phyloP scores from a whole-genome alignment of 2,797 vertebrate genomes.

The Malacoraja senta region DNA sequence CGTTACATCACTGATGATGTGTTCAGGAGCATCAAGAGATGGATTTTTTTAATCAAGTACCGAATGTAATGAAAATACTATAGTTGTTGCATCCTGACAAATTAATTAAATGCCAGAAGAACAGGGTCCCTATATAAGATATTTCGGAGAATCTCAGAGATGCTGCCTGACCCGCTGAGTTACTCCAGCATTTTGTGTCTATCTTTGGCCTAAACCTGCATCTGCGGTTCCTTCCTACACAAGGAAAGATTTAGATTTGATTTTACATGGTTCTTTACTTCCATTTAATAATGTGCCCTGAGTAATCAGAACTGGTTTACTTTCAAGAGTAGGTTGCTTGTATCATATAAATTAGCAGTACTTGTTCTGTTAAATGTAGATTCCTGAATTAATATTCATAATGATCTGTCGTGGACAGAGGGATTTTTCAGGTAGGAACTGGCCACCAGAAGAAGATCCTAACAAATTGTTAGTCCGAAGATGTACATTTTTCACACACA shows the following conservation, averaged over 20 bases:
- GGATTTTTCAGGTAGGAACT: neutral
- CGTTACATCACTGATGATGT: too few species aligned
- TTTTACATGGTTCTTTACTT: neutral
- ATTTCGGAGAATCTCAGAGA: too few species aligned
- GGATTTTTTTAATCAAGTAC: neutral
- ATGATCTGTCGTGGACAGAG: neutral
- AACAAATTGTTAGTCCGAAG: neutral
- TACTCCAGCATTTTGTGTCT: too few species aligned
- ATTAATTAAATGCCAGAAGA: neutral
- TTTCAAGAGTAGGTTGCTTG: neutral
- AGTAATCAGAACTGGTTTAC: neutral
- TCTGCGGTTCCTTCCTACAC: neutral
- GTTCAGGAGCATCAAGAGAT: too few species aligned
- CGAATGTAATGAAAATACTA: neutral
- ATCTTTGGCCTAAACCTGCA: too few species aligned
- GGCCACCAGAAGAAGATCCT: neutral
- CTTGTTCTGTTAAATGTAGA: neutral
- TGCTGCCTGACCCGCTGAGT: too few species aligned
- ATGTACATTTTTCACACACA: neutral
- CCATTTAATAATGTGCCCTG: neutral
- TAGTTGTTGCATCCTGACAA: neutral
- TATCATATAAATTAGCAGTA: neutral
- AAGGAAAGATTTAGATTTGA: neutral
- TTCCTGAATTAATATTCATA: neutral
- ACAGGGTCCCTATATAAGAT: neutral